Evolutionary conservation across 1,140 invertebrate species (phyloP).

Genomic region (Anoplophora glabripennis): DNA sequence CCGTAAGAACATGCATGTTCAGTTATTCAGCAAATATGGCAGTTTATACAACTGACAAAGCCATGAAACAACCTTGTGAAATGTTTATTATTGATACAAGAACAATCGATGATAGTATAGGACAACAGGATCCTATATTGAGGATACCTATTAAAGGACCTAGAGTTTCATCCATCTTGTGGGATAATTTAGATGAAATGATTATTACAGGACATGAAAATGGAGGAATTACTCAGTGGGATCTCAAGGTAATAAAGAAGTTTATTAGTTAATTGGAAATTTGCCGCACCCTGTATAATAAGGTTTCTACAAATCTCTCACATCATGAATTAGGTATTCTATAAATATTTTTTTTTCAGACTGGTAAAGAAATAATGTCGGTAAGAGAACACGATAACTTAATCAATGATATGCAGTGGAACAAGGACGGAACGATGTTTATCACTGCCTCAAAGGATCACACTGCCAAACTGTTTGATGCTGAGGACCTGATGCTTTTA

Average conservation of each 20-base stretch:
- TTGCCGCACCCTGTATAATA: too few relatives aligned
- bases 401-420: conserved; percentile 96
- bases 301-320: too few relatives aligned
- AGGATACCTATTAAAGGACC: conserved; percentile 62
- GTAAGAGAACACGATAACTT: conserved; percentile 77
- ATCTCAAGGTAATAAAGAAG: conserved; percentile 66
- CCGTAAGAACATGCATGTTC: conserved; percentile 88
- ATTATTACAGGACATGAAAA: conserved; percentile 94
- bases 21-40: conserved; percentile 91
- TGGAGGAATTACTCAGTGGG: conserved; percentile 89
- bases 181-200: conserved; percentile 88
- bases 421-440: conserved; percentile 92
- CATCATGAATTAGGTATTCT: conserved; percentile 1
- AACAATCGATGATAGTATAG: conserved; percentile 61
- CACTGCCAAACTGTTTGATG: conserved; percentile 92
- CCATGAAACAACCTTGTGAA: conserved; percentile 86
- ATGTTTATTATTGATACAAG: conserved; percentile 82
- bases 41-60: conserved; percentile 89
- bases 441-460: conserved; percentile 94
- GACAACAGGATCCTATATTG: conserved; percentile 59
- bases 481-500: conserved; percentile 74
- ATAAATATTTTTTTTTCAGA: conserved; percentile 55
- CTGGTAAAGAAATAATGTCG: conserved; percentile 73
- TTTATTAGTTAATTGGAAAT: not conserved
- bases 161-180: conserved; percentile 89